Evolutionary conservation across 2,797 vertebrate species (phyloP).

Genomic region (Phataginus tricuspis): DNA sequence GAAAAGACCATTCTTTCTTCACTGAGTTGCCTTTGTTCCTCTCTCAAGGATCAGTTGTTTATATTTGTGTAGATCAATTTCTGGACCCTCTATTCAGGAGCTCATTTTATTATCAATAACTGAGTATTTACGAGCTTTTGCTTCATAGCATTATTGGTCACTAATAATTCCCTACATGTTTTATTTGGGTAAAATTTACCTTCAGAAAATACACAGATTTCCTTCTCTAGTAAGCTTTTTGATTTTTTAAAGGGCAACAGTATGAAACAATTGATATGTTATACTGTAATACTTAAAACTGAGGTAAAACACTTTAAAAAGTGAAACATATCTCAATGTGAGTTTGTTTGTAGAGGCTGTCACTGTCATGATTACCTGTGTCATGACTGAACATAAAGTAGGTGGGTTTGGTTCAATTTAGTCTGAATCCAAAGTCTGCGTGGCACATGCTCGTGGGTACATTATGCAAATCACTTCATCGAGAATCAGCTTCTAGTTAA

Average conservation of each 20-base stretch:
- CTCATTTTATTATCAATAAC: background rate
- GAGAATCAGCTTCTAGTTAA: conserved; percentile 8
- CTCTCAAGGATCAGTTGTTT: background rate
- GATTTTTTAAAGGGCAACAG: background rate
- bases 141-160: background rate
- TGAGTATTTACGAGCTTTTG: background rate
- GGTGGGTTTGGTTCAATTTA: background rate
- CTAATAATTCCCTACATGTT: background rate
- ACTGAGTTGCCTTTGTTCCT: background rate
- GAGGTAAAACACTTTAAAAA: background rate
- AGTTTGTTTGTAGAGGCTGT: background rate
- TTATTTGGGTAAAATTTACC: background rate
- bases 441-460: background rate
- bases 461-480: background rate
- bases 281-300: background rate
- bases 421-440: background rate
- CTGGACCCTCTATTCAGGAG: background rate
- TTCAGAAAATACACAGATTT: background rate
- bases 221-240: background rate
- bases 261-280: background rate
- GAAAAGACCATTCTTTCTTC: background rate
- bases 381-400: background rate
- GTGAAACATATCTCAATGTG: background rate
- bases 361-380: background rate
- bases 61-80: background rate